Base-by-base conservation (phyloP, 1,140 invertebrate species). In the Stegodyphus mimosarum region DNA sequence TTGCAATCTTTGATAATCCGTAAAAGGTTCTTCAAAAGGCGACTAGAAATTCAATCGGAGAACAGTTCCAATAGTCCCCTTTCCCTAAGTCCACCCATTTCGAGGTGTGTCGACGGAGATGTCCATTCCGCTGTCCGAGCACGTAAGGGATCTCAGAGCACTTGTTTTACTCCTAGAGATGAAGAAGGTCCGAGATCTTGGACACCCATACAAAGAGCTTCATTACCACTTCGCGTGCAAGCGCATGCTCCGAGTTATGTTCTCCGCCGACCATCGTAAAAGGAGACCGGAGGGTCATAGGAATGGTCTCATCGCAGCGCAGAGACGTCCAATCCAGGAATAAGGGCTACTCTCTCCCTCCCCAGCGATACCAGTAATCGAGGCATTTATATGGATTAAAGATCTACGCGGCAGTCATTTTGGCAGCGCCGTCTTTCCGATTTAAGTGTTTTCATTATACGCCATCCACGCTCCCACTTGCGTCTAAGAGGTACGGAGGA, bases 321-420 rank as follows among this genome's bases (percentile, higher is more conserved):
- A 33, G 33, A 33, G 33, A 33, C 51, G 53, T 70, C 69, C 80
- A 74, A 74, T 83, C 80, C 80, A 33, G 50, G 60, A 66, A 74
- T 66, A 73, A 48, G 55, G 70, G 11, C 11, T 17, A 10, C 76
- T 55, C 78, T 63, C 50, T 51, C 66, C 53, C 13, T 11, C 15
- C 63, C n/a, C 71, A 33, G 33, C 33, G 33, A 60, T 15, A 60
- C 49, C 50, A 13, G 64, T 84, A 84, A 84, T 84, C 81, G 81
- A 76, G 81, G 81, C 81, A 84, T 84, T 84, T 84, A 84, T 84
- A 84, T 84, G 81, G 81, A 84, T 84, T 84, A 84, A 76, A 84
- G 72, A 70, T 84, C 81, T 76, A 48, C 72, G 48, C 15, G 63
- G 73, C 64, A 52, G 73, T 33, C 81, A 84, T 84, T 84, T 50